Evolutionary conservation across 2,113 vertebrate species (phyloP).

Genomic region (Leucopsar rothschildi): DNA sequence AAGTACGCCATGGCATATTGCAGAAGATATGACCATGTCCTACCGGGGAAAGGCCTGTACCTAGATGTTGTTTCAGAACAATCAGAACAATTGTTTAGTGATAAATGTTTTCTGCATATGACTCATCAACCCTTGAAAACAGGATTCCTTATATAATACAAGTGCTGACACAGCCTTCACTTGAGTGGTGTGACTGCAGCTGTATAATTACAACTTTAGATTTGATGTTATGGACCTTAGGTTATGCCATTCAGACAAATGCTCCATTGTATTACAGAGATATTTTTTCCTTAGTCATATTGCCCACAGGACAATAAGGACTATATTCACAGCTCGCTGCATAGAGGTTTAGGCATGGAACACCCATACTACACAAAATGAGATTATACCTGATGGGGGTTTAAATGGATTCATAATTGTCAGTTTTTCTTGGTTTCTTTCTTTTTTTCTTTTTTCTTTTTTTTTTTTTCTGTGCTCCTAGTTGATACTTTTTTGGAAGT

Average conservation of each 20-base stretch:
- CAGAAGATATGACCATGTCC: not conserved
- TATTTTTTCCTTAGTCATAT: constrained; percentile 25
- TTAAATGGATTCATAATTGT: constrained; percentile 33
- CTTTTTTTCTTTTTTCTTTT: not conserved
- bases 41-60: not conserved
- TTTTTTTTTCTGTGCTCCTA: not conserved
- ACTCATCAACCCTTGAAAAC: constrained; percentile 60
- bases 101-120: constrained; percentile 34
- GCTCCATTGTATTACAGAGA: not conserved
- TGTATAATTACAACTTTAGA: constrained; percentile 58
- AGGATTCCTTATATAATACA: constrained; percentile 1
- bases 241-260: constrained; percentile 3
- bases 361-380: not conserved
- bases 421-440: not conserved
- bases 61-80: not conserved
- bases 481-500: constrained; percentile 56
- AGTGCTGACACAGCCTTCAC: constrained; percentile 35
- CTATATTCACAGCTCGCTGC: not conserved
- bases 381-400: constrained; percentile 18
- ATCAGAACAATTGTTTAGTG: constrained; percentile 39
- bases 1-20: not conserved
- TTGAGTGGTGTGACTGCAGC: constrained; percentile 41
- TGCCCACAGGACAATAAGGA: constrained; percentile 13
- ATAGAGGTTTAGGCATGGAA: not conserved
- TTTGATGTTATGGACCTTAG: constrained; percentile 17